Conservation (phyloP, 2,797 vertebrate species). For the Prunella strophiata region DNA sequence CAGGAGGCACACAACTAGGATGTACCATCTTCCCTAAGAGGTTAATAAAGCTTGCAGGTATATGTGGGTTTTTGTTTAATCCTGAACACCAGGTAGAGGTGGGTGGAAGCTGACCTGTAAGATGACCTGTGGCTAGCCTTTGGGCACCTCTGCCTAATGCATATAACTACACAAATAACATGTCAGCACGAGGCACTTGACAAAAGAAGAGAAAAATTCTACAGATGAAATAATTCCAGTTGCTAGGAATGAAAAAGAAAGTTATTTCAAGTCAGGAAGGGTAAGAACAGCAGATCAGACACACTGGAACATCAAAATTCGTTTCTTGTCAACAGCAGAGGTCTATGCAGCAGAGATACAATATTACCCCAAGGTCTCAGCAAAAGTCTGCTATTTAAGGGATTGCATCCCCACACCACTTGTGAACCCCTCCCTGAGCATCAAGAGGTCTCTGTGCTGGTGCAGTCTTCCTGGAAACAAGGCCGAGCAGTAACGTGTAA, state of each 20-base stretch:
- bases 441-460: slow-evolving; percentile 41
- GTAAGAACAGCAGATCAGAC: slow-evolving; percentile 19
- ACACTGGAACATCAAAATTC: slow-evolving; percentile 15
- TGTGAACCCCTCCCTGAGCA: slow-evolving; percentile 49
- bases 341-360: slow-evolving; percentile 35
- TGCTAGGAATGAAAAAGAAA: slow-evolving; percentile 47
- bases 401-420: slow-evolving; percentile 46
- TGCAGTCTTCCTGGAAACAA: slow-evolving; percentile 76
- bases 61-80: not conserved
- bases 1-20: not conserved
- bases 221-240: slow-evolving; percentile 46
- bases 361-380: slow-evolving; percentile 38
- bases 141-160: slow-evolving; percentile 57
- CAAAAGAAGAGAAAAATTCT: slow-evolving; percentile 43
- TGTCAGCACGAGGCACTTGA: slow-evolving; percentile 7
- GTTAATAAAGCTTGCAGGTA: not conserved
- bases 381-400: slow-evolving; percentile 42
- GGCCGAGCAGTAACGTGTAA: slow-evolving; percentile 60
- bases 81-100: not conserved
- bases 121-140: slow-evolving; percentile 29
- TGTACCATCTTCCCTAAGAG: not conserved
- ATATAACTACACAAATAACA: slow-evolving; percentile 11
- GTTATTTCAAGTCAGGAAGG: slow-evolving; percentile 41
- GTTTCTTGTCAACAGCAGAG: slow-evolving; percentile 42
- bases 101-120: not conserved